A percentile compares a stretch with the other conserved stretches of the same genome.
These are phyloP conservation scores for Daphoenositta chrysoptera DNA, from an alignment of 2,113 vertebrate genomes.

Conservation along the genomic window DNA sequence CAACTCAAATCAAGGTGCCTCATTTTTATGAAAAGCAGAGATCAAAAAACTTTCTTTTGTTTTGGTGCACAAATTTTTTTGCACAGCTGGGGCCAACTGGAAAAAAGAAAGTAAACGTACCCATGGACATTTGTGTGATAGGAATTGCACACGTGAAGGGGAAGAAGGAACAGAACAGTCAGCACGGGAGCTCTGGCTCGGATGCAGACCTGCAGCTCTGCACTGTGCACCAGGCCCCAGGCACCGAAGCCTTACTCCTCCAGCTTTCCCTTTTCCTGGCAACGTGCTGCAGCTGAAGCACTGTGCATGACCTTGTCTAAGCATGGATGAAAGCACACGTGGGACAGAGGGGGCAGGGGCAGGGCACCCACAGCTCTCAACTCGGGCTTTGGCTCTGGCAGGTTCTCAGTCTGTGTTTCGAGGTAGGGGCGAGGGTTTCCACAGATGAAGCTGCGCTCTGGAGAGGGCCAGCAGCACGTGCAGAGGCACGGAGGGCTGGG, in stretches of 20 bases:
- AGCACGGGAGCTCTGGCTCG: background rate
- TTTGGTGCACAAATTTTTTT: background rate
- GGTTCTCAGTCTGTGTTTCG: background rate
- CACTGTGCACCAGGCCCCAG: background rate
- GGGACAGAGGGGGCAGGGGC: background rate
- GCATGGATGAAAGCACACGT: background rate
- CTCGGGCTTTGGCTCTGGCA: rapidly evolving
- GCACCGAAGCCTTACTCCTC: background rate
- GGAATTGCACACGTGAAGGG: background rate
- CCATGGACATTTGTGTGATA: background rate
- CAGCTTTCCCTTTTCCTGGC: background rate
- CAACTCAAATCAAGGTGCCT: background rate
- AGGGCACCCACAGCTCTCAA: background rate
- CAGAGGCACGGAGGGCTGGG: background rate
- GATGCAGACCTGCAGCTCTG: background rate
- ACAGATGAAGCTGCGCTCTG: background rate
- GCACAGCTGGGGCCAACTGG: background rate
- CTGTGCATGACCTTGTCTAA: background rate
- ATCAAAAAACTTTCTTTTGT: background rate
- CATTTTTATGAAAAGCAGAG: background rate
- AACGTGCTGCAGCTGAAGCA: background rate
- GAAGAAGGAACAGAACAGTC: background rate
- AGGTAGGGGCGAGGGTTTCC: background rate
- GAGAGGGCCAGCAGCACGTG: background rate
- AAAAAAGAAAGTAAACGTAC: background rate